Base-by-base conservation (phyloP, 2,797 vertebrate species). In the Tadarida brasiliensis region DNA sequence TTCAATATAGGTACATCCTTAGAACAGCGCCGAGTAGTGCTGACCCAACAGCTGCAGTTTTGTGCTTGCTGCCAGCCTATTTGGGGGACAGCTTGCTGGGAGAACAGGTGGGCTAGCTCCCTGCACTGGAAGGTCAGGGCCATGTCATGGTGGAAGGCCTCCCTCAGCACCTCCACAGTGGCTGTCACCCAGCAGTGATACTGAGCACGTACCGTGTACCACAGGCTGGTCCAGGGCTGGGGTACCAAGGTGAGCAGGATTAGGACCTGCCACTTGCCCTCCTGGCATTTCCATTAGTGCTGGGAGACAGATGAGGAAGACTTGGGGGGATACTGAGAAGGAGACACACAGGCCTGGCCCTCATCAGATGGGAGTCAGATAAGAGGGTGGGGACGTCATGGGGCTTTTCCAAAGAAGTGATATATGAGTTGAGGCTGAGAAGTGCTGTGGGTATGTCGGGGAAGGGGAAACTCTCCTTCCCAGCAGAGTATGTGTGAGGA, bases 81-180 rank as follows among this genome's bases (percentile, higher is more conserved):
- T n/a, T 19, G 33, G 12, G 12, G 49, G n/a, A 44, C 11, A 7
- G 68, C 68, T 35, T 83, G 70, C 24, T 56, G 39, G 65, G 73
- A 74, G 30, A 73, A 73, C 28, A 54, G 87, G 71, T 54, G 33
- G 20, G 54, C 80, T 56, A 83, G 54, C 74, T 77, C 89, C 74
- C 51, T 63, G 56, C 10, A 15, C 26, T n/a, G 56, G n/a, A 90
- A 44, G 61, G 16, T 57, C 19, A 1, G 2, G 28, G 17, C 20
- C 11, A 5, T 39, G 33, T n/a, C 49, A 17, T 11, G 68, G 39
- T 2, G 1, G 56, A 44, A 81, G 15, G 59, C 5, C 44, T 74
- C 33, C 35, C 67, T 39, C n/a, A 8, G 65, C 51, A 49, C 44
- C 44, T 70, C 80, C 74, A n/a, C 33, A 26, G 70, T 67, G 74